Base-by-base conservation (phyloP, 2,888 invertebrate genomes). In the Sturmia bella region DNA sequence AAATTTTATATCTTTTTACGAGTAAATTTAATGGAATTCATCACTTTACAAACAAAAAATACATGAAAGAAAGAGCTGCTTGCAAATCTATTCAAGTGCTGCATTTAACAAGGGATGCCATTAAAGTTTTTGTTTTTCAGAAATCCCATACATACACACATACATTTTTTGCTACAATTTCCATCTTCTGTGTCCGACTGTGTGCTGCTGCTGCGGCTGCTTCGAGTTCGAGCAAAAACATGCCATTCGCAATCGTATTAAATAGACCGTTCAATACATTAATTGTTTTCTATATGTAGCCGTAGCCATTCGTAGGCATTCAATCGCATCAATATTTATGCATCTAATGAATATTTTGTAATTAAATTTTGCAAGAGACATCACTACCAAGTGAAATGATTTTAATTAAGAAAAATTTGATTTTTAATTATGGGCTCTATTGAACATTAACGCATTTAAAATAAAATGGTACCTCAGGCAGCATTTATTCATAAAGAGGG, bases 181-280 rank as follows among this genome's bases (percentile, higher is more conserved):
- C n/a, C n/a, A n/a, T n/a, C n/a, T n/a, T n/a, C n/a, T n/a, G n/a
- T n/a, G n/a, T n/a, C n/a, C n/a, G n/a, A n/a, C n/a, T n/a, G n/a
- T n/a, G n/a, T n/a, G n/a, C n/a, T n/a, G n/a, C n/a, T n/a, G n/a
- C n/a, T n/a, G n/a, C n/a, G n/a, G n/a, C n/a, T 32, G 27, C 27
- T 27, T 27, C 27, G 6, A 59, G 50, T 59, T 32, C 27, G 43
- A 15, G 57, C 57, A 13, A 19, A 48, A 45, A 37, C 39, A 39
- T 74, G 61, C 69, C 68, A 66, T 75, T 78, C 54, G 45, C 52
- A 77, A 69, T 70, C 27, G 77, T 76, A 74, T 73, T 78, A 87
- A 87, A 87, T 87, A 88, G 87, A 85, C 85, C 87, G 86, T 87
- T 86, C 85, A 84, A 84, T 85, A 85, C 85, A 87, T 87, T 88